These are phyloP conservation scores for Vidua macroura DNA, from an alignment of 2,113 vertebrate genomes.

Conservation along the genomic window DNA sequence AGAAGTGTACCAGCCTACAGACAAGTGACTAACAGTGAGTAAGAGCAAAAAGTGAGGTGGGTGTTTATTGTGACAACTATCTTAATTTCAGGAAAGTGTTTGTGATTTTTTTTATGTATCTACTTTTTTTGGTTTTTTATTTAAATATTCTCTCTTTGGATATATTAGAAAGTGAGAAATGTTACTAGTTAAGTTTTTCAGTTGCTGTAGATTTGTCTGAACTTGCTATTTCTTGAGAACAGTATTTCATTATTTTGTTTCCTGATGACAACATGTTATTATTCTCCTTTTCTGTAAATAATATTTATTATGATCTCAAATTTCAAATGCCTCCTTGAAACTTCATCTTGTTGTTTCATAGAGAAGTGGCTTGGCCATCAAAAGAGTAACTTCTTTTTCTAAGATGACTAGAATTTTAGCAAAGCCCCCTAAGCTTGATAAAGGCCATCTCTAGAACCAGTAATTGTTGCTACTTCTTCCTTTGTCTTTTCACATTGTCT, in stretches of 20 bases:
- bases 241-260: conserved; percentile 19
- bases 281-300: conserved; percentile 28
- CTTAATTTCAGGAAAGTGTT: neutral
- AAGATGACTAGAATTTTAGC: neutral
- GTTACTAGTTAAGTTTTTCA: neutral
- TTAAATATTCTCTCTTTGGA: neutral
- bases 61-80: neutral
- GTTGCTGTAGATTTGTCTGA: neutral
- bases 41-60: neutral
- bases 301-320: neutral
- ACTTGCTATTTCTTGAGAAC: conserved; percentile 27
- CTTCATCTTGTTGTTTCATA: neutral
- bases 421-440: neutral
- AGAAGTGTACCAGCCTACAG: conserved; percentile 1
- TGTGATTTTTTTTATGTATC: neutral
- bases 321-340: conserved; percentile 36
- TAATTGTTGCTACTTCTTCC: neutral
- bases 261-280: neutral
- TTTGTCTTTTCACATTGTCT: neutral
- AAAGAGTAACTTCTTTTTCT: neutral
- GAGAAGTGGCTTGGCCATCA: neutral
- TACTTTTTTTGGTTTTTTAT: neutral
- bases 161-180: neutral
- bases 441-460: neutral
- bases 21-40: conserved; percentile 17